Evolutionary conservation across 2,888 invertebrate species (phyloP), one percentile per base, ranked within the genome.

Genomic region (Brachyptera risi): DNA sequence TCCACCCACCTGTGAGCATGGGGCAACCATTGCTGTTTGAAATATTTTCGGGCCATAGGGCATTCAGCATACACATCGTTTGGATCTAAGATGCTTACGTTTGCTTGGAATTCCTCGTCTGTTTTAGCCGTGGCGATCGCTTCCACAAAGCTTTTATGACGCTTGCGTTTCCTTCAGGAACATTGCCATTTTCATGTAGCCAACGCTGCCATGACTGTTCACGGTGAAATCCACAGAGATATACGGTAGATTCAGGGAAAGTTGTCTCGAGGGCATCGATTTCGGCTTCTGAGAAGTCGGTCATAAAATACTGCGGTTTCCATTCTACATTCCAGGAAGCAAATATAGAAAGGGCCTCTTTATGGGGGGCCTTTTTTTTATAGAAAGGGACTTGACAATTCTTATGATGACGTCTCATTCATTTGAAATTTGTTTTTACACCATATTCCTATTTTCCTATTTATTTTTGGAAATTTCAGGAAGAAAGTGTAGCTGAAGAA

Each of bases 181-280:
- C 21, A 4, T 19, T n/a, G 11, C 44, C 44, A 17, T 3, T 19
- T 44, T 44, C 21, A n/a, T 44, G 44, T 3, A 44, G 21, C 44
- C 44, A 44, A 5, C 44, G 44, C 5, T 44, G 17, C 44, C 44
- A 44, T 19, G 44, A 17, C 19, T 44, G 44, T 44, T 44, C 44
- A n/a, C 44, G 7, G 19, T 44, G 44, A 17, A 44, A 44, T 5
- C 11, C 44, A 17, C 44, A 44, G 21, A 44, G 5, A 11, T 44
- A 44, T 5, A 44, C 21, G 3, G 44, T 44, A 2, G 44, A 17
- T 11, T 17, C 17, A 4, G 44, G 44, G 19, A 44, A 44, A 19
- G 5, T 44, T 19, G n/a, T 3, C 44, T 44, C 19, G 19, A 44
- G 17, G 3, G 44, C 44, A 11, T 44, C 11, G 3, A 44, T 44